Evolutionary conservation across 2,797 vertebrate species (phyloP), one percentile per base, ranked within the genome.

Genomic region (Balearica regulorum): DNA sequence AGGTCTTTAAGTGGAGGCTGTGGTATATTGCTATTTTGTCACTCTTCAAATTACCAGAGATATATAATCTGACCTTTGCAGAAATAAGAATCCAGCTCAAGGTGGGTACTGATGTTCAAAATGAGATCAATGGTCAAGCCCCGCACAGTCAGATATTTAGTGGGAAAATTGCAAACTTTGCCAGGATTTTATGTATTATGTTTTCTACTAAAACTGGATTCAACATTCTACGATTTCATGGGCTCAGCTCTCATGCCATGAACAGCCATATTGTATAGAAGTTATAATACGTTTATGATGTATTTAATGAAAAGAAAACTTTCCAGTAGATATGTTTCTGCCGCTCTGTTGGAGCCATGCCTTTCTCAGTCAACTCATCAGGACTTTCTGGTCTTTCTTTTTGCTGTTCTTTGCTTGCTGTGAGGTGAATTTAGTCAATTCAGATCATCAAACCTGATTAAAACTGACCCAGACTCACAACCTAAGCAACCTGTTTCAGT

Each of bases 131-230:
- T 71, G 48, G 18, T 28, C 37, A 61, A 48, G 19, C 4, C 21
- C 12, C 20, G 61, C 28, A 41, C 25, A 61, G 14, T 31, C 41
- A 76, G 39, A 71, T n/a, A 80, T 61, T 37, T 51, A 26, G 8
- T 31, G 22, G 10, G 21, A 1, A 11, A 68, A 58, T 9, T 35
- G 49, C 22, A 61, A 72, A 64, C 41, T 58, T 71, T 84, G 22
- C 19, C n/a, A 57, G 39, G 43, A 31, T 68, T 62, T 82, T 7
- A 19, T 80, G 60, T 70, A 86, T 90, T 90, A 90, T 51, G 16
- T 94, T 96, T 95, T 81, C 80, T 95, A 94, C 88, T 89, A 92
- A 96, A 97, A 95, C 65, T 89, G 54, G 33, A 92, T 58, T 88
- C 68, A 94, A 53, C 49, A 75, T 66, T 94, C 90, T 71, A 78